Evolutionary conservation across 2,113 vertebrate species (phyloP).

Genomic region (Oplegnathus fasciatus): DNA sequence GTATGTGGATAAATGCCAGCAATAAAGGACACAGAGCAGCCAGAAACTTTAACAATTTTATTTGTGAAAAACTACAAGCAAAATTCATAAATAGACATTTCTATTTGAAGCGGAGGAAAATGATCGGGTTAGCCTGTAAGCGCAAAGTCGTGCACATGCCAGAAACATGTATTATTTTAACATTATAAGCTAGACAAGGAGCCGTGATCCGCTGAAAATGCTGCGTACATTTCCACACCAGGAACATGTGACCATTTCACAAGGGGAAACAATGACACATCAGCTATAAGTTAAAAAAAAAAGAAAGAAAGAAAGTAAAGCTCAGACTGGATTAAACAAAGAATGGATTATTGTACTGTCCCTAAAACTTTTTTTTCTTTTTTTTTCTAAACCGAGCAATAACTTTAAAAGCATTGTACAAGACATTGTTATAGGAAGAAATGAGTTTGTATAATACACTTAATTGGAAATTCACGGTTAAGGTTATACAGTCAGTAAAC

Average conservation of each 20-base stretch:
- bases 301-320: slow-evolving; percentile 50
- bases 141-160: slow-evolving; percentile 99
- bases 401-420: slow-evolving; percentile 95
- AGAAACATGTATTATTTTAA: slow-evolving; percentile 98
- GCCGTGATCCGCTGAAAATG: slow-evolving; percentile 95
- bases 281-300: slow-evolving; percentile 86
- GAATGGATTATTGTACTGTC: slow-evolving; percentile 80
- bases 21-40: slow-evolving; percentile 54
- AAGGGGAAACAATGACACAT: slow-evolving; percentile 97
- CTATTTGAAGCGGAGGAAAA: slow-evolving; percentile 98
- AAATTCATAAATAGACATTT: slow-evolving; percentile 99
- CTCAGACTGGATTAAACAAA: slow-evolving; percentile 78
- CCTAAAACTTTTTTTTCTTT: slow-evolving; percentile 87
- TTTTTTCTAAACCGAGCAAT: slow-evolving; percentile 89
- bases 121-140: slow-evolving; percentile 97
- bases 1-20: neutral
- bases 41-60: slow-evolving; percentile 98
- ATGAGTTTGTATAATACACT: slow-evolving; percentile 95
- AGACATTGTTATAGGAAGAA: slow-evolving; percentile 95
- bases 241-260: slow-evolving; percentile 98
- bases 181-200: slow-evolving; percentile 99
- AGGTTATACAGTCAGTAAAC: slow-evolving; percentile 97
- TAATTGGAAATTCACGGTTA: slow-evolving; percentile 88
- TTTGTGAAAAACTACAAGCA: slow-evolving; percentile 99
- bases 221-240: slow-evolving; percentile 96